Conservation (phyloP, 1,140 invertebrate genomes). For the Aphaenogaster floridana region DNA sequence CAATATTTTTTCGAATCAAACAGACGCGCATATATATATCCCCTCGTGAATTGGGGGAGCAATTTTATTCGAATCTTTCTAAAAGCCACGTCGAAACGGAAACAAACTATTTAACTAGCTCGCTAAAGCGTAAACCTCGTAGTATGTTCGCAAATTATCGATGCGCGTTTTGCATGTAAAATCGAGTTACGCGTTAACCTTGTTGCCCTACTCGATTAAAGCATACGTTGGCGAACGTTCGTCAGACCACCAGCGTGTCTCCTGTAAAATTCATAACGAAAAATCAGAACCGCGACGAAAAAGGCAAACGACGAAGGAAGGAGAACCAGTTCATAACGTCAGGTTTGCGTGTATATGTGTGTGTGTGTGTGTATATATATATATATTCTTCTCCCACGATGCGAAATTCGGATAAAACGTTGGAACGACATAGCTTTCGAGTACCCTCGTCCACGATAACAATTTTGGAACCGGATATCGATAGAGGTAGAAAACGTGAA, state of each 20-base stretch:
- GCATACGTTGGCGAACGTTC: constrained; percentile 31
- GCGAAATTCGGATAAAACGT: constrained; percentile 59
- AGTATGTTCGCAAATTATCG: constrained; percentile 65
- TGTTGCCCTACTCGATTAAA: constrained; percentile 37
- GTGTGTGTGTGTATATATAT: no score
- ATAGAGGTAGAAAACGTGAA: background rate
- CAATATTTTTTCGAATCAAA: constrained; percentile 7
- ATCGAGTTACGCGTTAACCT: constrained; percentile 29
- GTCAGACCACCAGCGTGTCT: background rate
- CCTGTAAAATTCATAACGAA: constrained; percentile 9
- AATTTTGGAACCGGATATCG: constrained; percentile 42
- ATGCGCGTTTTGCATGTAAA: constrained; percentile 51
- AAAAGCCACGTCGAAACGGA: constrained; percentile 13
- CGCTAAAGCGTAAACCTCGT: constrained; percentile 45
- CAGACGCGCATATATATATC: background rate
- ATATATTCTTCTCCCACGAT: constrained; percentile 4
- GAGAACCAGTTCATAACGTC: constrained; percentile 6
- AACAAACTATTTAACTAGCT: constrained; percentile 53
- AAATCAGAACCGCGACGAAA: constrained; percentile 19
- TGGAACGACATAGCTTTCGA: constrained; percentile 41
- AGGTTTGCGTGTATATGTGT: background rate
- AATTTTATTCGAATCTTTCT: constrained; percentile 9
- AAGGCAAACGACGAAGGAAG: background rate
- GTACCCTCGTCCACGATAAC: constrained; percentile 49
- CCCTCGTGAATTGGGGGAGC: background rate